phyloP scores from a whole-genome alignment of 2,888 invertebrate genomes.

The Noctua janthina region DNA sequence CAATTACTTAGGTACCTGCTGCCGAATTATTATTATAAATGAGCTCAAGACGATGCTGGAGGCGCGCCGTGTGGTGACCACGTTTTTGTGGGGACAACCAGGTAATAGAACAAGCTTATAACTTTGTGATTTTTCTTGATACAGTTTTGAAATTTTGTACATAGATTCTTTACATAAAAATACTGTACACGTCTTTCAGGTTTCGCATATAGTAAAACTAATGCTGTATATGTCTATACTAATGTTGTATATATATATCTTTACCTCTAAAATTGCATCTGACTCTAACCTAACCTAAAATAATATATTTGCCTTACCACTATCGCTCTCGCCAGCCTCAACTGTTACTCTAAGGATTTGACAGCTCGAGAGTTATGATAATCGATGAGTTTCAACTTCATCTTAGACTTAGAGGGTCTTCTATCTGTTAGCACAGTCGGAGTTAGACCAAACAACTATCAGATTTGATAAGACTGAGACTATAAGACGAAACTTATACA shows the following conservation, averaged over 20 bases:
- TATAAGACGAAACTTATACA: constrained; percentile 19
- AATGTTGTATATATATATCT: not conserved
- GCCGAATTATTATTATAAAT: too few species aligned
- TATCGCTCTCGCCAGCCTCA: constrained; percentile 24
- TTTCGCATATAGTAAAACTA: too few species aligned
- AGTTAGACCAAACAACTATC: constrained; percentile 35
- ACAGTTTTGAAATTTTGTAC: too few species aligned
- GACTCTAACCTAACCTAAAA: constrained; percentile 12
- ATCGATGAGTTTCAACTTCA: constrained; percentile 57
- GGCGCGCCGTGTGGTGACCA: too few species aligned
- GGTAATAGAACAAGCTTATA: too few species aligned
- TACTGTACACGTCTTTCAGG: too few species aligned
- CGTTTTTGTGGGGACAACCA: too few species aligned
- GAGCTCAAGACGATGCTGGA: too few species aligned
- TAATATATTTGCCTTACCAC: constrained; percentile 18
- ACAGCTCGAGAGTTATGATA: constrained; percentile 51
- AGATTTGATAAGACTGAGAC: constrained; percentile 49
- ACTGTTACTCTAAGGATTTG: constrained; percentile 55
- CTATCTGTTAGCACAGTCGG: constrained; percentile 44
- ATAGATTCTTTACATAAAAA: too few species aligned
- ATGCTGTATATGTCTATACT: too few species aligned
- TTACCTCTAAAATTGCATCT: not conserved
- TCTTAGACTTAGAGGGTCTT: constrained; percentile 29
- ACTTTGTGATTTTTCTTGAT: too few species aligned
- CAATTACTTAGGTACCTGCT: too few species aligned